phyloP scores from a whole-genome alignment of 2,113 vertebrate genomes.

The Hyaena hyaena region DNA sequence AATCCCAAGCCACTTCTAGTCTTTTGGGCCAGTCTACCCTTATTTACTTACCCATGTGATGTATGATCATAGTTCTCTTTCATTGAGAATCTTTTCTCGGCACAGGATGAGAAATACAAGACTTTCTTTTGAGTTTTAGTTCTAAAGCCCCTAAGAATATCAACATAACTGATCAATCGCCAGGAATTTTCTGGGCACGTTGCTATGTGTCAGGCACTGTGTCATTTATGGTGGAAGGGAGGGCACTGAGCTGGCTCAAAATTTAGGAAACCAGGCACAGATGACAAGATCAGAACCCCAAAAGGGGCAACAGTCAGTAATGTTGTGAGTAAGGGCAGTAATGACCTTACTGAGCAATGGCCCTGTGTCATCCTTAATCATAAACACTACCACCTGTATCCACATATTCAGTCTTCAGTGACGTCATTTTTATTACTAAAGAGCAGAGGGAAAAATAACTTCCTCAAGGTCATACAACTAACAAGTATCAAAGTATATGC shows the following conservation, averaged over 20 bases:
- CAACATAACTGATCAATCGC: conserved; percentile 33
- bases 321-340: background rate
- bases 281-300: background rate
- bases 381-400: conserved; percentile 20
- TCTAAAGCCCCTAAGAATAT: background rate
- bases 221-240: background rate
- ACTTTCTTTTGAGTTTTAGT: background rate
- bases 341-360: background rate
- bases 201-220: background rate
- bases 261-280: background rate
- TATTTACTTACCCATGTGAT: background rate
- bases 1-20: background rate
- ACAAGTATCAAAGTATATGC: background rate
- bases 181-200: conserved; percentile 13
- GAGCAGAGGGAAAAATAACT: background rate
- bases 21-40: background rate
- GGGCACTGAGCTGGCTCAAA: background rate
- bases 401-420: background rate
- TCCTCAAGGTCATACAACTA: conserved; percentile 16
- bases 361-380: background rate
- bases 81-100: background rate
- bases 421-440: background rate
- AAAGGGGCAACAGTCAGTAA: background rate
- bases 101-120: background rate
- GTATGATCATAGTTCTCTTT: background rate